A percentile compares a stretch with the other conserved stretches of the same genome.
These are phyloP conservation scores for Siderastrea radians DNA, from an alignment of 92 coral and sea anemone genomes.

Conservation along the genomic window DNA sequence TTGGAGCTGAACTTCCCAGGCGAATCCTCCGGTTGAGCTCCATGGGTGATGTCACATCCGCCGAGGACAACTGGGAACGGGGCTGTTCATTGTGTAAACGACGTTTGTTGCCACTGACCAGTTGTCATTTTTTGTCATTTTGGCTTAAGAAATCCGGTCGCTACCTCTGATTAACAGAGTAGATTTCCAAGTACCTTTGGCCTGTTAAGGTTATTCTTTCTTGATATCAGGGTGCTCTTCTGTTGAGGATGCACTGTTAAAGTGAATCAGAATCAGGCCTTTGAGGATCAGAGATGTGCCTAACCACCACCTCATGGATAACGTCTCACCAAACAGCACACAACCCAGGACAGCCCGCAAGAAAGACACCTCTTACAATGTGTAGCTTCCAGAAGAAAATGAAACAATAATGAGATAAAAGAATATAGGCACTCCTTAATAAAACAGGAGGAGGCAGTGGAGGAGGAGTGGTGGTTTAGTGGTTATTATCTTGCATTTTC, in stretches of 20 bases:
- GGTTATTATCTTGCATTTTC: too few species aligned
- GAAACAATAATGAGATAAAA: too few species aligned
- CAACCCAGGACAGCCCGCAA: conserved; percentile 85
- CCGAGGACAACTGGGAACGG: too few species aligned
- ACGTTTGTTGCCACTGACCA: background rate
- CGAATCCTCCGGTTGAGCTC: too few species aligned
- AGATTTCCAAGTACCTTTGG: background rate
- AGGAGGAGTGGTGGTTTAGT: too few species aligned
- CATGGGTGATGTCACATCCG: too few species aligned
- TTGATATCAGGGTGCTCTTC: conserved; percentile 2
- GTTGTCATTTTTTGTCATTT: background rate
- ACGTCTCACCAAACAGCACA: conserved; percentile 87
- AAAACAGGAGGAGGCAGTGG: too few species aligned
- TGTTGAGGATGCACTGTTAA: conserved; percentile 40
- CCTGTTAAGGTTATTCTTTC: conserved; percentile 1
- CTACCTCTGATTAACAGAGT: background rate
- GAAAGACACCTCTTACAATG: background rate
- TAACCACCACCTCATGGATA: conserved; percentile 94
- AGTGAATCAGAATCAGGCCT: conserved; percentile 86
- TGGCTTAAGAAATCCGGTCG: background rate
- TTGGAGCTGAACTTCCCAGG: too few species aligned
- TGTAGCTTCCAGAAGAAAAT: background rate
- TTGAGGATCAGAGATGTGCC: conserved; percentile 88
- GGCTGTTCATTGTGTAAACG: too few species aligned
- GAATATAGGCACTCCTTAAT: too few species aligned